These are phyloP conservation scores for Tupaia tana DNA, from an alignment of 2,113 vertebrate genomes.

Conservation along the genomic window DNA sequence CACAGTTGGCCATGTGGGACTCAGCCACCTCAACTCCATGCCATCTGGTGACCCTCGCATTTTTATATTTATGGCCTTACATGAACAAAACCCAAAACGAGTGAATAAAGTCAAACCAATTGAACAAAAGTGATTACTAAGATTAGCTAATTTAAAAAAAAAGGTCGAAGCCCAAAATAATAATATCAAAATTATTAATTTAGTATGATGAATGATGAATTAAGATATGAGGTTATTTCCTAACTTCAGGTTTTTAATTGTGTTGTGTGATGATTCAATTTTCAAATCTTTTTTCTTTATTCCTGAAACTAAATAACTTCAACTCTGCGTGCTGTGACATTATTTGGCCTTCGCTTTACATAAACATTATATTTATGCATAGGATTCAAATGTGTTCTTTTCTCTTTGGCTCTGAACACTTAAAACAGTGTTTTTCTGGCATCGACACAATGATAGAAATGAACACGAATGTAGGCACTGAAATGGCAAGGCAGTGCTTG, in stretches of 20 bases:
- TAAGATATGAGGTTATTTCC: background rate
- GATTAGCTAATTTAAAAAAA: constrained; percentile 4
- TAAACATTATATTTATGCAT: constrained; percentile 52
- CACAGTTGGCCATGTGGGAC: no score
- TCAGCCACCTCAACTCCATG: no score
- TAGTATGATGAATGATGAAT: background rate
- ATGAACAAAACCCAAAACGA: constrained; percentile 9
- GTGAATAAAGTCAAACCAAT: constrained; percentile 21
- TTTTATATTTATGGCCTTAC: background rate
- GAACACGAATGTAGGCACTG: background rate
- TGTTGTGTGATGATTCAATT: background rate
- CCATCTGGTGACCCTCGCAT: background rate
- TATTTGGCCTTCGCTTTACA: constrained; percentile 40
- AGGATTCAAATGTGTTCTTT: constrained; percentile 51
- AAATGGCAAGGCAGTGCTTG: background rate
- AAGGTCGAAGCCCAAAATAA: background rate
- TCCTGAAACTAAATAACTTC: background rate
- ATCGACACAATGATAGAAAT: background rate
- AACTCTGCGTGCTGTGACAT: background rate
- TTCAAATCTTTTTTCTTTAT: background rate
- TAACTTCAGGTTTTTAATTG: constrained; percentile 8
- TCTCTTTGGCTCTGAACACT: constrained; percentile 19
- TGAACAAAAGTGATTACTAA: background rate
- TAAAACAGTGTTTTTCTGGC: constrained; percentile 30
- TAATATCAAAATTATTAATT: background rate